Evolutionary conservation across 1,140 invertebrate genomes (phyloP).

Genomic region (Drosophila funebris): DNA sequence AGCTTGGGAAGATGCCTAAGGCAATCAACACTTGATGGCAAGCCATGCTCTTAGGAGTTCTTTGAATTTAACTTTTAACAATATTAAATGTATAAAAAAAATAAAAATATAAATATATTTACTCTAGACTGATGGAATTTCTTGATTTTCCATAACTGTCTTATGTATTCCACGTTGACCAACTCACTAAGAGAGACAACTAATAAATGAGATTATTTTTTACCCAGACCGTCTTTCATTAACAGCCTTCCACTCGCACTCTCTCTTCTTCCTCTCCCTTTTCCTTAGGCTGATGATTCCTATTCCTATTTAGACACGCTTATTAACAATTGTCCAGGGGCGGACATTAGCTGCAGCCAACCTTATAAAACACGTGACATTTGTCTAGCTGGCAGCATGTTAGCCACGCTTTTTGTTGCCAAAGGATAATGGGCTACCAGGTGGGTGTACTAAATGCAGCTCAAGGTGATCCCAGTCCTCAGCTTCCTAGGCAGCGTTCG

Average conservation of each 20-base stretch:
- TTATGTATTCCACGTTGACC: background rate
- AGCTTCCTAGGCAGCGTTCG: background rate
- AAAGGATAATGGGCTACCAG: conserved; percentile 76
- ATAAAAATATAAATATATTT: no score
- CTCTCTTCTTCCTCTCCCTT: background rate
- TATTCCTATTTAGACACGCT: conserved; percentile 54
- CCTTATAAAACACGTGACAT: conserved; percentile 59
- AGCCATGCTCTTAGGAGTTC: background rate
- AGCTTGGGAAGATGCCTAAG: background rate
- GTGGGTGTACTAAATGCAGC: conserved; percentile 66
- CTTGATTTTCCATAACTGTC: background rate
- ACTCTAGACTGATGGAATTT: background rate
- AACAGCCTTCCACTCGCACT: background rate
- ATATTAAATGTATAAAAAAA: background rate
- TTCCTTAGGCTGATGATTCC: background rate
- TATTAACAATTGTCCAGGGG: conserved; percentile 49
- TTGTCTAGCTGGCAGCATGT: conserved; percentile 58
- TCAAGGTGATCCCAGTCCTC: conserved; percentile 47
- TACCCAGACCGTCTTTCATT: background rate
- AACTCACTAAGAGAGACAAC: background rate
- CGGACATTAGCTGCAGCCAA: conserved; percentile 28
- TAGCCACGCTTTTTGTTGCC: conserved; percentile 66
- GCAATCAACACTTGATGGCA: background rate
- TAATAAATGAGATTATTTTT: background rate
- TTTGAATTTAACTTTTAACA: background rate